A percentile compares a stretch with the other conserved stretches of the same genome.
Evolutionary conservation across 2,113 vertebrate species (phyloP).

Genomic region (Gasterosteus aculeatus): DNA sequence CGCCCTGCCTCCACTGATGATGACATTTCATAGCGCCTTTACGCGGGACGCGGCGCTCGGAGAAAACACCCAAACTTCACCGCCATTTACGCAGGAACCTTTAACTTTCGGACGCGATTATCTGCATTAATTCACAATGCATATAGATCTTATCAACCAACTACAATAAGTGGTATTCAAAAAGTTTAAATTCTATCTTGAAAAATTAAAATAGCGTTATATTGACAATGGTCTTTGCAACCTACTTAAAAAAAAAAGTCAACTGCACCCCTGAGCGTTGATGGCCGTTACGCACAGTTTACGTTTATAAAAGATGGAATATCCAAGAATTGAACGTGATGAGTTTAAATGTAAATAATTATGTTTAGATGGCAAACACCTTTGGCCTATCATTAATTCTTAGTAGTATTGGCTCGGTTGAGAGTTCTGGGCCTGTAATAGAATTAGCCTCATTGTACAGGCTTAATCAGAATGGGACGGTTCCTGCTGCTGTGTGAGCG

Average conservation of each 20-base stretch:
- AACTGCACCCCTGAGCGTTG: constrained; percentile 19
- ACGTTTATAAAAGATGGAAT: neutral
- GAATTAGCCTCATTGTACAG: constrained; percentile 51
- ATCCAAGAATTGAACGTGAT: constrained; percentile 15
- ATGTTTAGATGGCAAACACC: constrained; percentile 24
- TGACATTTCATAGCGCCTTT: constrained; percentile 42
- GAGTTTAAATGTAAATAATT: constrained; percentile 29
- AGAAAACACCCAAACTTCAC: constrained; percentile 38
- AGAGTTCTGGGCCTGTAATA: constrained; percentile 50
- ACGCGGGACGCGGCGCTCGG: constrained; percentile 11
- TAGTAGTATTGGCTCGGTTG: constrained; percentile 52
- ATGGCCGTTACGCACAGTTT: neutral
- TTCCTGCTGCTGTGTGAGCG: constrained; percentile 22
- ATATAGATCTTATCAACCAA: constrained; percentile 11
- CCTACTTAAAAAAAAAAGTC: neutral
- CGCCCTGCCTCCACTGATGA: constrained; percentile 76
- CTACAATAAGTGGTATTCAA: constrained; percentile 3
- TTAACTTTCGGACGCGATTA: constrained; percentile 52
- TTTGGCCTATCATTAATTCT: constrained; percentile 54
- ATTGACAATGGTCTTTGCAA: constrained; percentile 3
- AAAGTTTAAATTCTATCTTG: neutral
- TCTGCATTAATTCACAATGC: constrained; percentile 30
- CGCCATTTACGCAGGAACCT: constrained; percentile 23
- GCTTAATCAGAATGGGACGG: constrained; percentile 52
- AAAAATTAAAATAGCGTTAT: neutral